phyloP scores from a whole-genome alignment of 2,888 invertebrate genomes.

The Noctua fimbriata region DNA sequence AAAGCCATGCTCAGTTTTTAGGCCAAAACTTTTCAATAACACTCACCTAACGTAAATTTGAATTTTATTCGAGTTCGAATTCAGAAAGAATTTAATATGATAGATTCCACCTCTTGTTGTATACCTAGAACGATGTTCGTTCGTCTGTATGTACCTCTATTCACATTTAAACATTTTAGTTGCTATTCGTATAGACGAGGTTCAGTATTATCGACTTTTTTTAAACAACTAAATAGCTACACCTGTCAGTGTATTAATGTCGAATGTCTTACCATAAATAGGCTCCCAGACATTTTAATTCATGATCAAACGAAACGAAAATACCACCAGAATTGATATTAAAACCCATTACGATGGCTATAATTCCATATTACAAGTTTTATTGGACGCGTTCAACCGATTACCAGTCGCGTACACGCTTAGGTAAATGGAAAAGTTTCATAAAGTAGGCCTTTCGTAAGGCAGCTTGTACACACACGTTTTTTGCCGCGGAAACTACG shows the following conservation, averaged over 20 bases:
- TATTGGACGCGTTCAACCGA: constrained; percentile 31
- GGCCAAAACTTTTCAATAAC: constrained; percentile 32
- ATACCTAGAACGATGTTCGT: neutral
- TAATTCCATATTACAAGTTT: constrained; percentile 48
- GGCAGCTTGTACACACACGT: neutral
- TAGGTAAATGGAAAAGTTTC: neutral
- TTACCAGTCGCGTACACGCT: neutral
- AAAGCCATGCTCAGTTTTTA: neutral
- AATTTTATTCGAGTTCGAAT: constrained; percentile 10
- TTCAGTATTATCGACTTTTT: neutral
- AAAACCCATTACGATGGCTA: constrained; percentile 22
- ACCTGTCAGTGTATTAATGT: neutral
- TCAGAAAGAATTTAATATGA: constrained; percentile 26
- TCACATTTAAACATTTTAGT: neutral
- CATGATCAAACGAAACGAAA: constrained; percentile 19
- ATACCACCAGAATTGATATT: constrained; percentile 19
- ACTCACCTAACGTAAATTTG: constrained; percentile 8
- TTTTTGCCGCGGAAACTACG: neutral
- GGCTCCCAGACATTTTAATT: constrained; percentile 1
- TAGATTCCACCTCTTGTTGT: constrained; percentile 6
- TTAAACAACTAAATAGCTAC: neutral
- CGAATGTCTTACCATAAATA: neutral
- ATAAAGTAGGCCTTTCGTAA: neutral
- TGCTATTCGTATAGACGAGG: neutral
- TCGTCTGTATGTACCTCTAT: neutral